Conservation (phyloP, 2,888 invertebrate species). For the Ormyrus thymus region DNA sequence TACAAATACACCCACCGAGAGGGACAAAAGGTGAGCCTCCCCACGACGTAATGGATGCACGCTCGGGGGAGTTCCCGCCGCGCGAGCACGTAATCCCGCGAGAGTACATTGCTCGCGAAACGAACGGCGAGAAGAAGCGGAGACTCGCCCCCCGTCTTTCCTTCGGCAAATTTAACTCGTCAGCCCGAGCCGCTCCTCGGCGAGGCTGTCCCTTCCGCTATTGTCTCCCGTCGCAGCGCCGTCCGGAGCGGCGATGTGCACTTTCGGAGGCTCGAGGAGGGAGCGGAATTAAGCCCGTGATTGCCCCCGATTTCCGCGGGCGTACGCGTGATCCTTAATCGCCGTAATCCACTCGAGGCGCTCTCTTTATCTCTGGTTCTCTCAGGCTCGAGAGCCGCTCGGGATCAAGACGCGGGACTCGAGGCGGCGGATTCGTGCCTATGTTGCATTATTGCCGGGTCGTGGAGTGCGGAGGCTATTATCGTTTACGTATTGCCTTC, state of each 20-base stretch:
- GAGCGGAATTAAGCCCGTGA: background rate
- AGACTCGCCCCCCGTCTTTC: background rate
- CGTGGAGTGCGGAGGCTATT: too few relatives aligned
- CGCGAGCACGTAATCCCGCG: background rate
- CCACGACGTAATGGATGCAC: background rate
- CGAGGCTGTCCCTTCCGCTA: background rate
- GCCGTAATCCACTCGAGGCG: conserved; percentile 32
- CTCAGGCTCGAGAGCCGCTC: too few relatives aligned
- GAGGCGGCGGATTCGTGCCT: too few relatives aligned
- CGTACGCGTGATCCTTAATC: conserved; percentile 17
- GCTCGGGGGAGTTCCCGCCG: background rate
- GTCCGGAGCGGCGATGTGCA: too few relatives aligned
- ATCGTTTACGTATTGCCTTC: too few relatives aligned
- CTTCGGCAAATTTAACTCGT: background rate
- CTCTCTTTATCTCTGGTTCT: too few relatives aligned
- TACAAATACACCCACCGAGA: too few relatives aligned
- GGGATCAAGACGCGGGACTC: too few relatives aligned
- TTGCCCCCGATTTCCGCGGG: conserved; percentile 33
- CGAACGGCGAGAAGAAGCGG: too few relatives aligned
- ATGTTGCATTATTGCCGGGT: too few relatives aligned
- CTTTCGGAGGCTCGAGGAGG: background rate
- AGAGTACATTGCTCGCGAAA: background rate
- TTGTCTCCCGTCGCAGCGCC: background rate
- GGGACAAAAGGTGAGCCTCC: too few relatives aligned
- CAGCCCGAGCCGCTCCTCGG: background rate